Percentiles rank a stretch among this genome's conserved stretches.
These are phyloP conservation scores for Geotrupes spiniger DNA, from an alignment of 2,888 invertebrate genomes.

Conservation along the genomic window DNA sequence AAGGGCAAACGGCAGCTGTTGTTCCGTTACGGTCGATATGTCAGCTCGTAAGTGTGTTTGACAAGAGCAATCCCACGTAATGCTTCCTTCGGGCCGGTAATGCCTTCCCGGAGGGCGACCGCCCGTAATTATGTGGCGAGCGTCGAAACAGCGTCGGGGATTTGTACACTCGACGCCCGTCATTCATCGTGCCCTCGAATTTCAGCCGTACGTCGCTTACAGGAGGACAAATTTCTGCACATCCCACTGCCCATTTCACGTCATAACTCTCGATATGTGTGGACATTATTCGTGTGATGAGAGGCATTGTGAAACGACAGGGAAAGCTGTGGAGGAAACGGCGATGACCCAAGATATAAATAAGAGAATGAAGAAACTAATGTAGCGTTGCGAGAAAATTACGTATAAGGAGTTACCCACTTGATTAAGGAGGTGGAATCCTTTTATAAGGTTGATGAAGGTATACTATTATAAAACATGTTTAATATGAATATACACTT, in stretches of 20 bases:
- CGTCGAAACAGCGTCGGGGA: conserved; percentile 39
- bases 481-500: no score
- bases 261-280: no score
- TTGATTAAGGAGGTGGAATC: no score
- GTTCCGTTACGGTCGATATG: conserved; percentile 37
- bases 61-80: conserved; percentile 42
- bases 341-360: no score
- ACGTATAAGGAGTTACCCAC: no score
- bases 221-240: conserved; percentile 8
- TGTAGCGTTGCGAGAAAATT: no score
- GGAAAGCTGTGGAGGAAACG: no score
- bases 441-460: no score
- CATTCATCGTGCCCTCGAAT: conserved; percentile 33
- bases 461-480: no score
- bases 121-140: conserved; percentile 44
- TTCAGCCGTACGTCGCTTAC: conserved; percentile 1
- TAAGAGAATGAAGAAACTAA: no score
- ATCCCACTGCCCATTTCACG: neutral
- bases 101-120: conserved; percentile 38
- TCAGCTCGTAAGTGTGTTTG: conserved; percentile 40
- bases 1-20: conserved; percentile 32
- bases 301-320: no score
- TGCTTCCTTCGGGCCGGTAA: conserved; percentile 38
- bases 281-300: no score
- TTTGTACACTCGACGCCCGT: conserved; percentile 39